Evolutionary conservation across 2,113 vertebrate species (phyloP).

Genomic region (Saccopteryx bilineata): DNA sequence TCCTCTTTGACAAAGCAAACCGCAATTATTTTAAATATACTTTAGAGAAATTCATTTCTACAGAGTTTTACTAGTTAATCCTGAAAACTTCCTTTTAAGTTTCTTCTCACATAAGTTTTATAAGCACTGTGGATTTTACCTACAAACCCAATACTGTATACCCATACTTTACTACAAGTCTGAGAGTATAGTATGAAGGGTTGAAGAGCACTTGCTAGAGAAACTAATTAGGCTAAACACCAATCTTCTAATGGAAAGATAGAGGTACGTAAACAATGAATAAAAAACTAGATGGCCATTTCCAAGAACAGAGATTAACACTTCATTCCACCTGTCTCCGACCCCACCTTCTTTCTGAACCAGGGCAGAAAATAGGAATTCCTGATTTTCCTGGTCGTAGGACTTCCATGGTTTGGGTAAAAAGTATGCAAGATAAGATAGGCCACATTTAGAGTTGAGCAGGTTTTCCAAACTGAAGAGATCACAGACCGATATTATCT

Average conservation of each 20-base stretch:
- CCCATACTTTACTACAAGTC: not conserved
- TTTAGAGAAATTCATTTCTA: not conserved
- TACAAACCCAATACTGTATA: not conserved
- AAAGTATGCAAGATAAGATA: not conserved
- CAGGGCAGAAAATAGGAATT: not conserved
- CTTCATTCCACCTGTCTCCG: not conserved
- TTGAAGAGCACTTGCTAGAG: not conserved
- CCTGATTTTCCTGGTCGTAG: not conserved
- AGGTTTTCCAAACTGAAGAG: not conserved
- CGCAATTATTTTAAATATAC: not conserved
- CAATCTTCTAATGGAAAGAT: not conserved
- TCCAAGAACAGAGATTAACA: not conserved
- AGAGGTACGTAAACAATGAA: not conserved
- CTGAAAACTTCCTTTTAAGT: not conserved
- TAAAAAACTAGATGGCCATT: not conserved
- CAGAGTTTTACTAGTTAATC: not conserved
- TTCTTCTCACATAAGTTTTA: conserved; percentile 9
- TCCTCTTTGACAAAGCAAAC: not conserved
- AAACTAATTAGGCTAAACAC: not conserved
- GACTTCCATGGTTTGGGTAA: not conserved
- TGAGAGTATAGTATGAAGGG: not conserved
- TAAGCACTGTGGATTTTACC: not conserved
- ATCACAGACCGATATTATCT: not conserved
- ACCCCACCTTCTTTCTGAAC: not conserved
- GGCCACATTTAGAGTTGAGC: not conserved